Evolutionary conservation across 2,888 invertebrate genomes (phyloP).

Genomic region (Nomada flava): DNA sequence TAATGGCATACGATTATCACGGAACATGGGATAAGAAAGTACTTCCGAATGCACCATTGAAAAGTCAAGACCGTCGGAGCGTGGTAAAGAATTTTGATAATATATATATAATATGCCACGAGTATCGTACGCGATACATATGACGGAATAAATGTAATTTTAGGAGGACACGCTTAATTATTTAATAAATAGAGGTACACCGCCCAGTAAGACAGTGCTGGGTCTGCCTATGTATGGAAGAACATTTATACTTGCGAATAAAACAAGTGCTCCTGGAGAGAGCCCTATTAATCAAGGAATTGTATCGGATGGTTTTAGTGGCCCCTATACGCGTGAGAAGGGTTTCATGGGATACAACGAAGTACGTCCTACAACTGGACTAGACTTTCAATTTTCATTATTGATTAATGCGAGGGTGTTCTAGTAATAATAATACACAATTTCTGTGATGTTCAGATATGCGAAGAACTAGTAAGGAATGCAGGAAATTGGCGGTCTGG

Average conservation of each 20-base stretch:
- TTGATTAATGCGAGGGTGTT: background rate
- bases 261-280: conserved; percentile 64
- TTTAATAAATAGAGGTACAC: conserved; percentile 90
- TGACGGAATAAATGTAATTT: background rate
- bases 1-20: conserved; percentile 96
- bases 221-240: conserved; percentile 94
- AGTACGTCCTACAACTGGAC: conserved; percentile 83
- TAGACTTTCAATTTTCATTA: background rate
- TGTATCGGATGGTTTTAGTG: conserved; percentile 88
- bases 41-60: conserved; percentile 92
- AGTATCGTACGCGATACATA: background rate
- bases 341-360: conserved; percentile 96
- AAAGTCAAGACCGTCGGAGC: conserved; percentile 86
- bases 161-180: conserved; percentile 92
- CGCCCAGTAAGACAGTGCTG: conserved; percentile 91
- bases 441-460: conserved; percentile 72
- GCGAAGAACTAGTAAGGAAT: conserved; percentile 68
- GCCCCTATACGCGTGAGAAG: conserved; percentile 91
- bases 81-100: conserved; percentile 85
- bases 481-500: conserved; percentile 86
- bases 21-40: conserved; percentile 92
- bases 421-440: background rate
- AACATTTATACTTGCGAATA: conserved; percentile 87
- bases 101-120: background rate
- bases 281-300: conserved; percentile 85